Evolutionary conservation across 2,113 vertebrate genomes (phyloP).

Genomic region (Albula glossodonta): DNA sequence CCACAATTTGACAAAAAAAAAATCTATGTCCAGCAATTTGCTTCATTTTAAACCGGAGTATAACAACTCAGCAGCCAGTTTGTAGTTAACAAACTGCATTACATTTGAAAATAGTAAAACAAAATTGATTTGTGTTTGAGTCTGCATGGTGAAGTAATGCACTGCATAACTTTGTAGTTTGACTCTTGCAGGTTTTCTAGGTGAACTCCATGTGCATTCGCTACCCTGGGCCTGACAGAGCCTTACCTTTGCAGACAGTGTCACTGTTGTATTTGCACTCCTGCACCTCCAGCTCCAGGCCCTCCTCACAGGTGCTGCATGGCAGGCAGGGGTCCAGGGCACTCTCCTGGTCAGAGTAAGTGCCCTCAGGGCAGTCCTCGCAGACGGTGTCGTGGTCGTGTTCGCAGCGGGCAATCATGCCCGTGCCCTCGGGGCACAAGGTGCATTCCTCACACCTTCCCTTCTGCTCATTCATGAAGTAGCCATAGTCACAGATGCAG

Average conservation of each 20-base stretch:
- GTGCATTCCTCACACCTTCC: constrained; percentile 76
- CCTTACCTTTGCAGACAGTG: constrained; percentile 77
- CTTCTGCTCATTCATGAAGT: constrained; percentile 59
- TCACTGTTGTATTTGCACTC: constrained; percentile 73
- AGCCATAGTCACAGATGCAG: constrained; percentile 85
- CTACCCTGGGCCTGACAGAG: not conserved
- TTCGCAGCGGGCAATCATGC: constrained; percentile 80
- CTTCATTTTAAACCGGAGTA: too few relatives aligned
- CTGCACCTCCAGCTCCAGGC: constrained; percentile 61
- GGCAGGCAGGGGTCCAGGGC: constrained; percentile 90
- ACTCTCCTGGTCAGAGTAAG: constrained; percentile 88
- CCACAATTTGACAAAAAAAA: too few relatives aligned
- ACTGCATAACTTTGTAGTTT: not conserved
- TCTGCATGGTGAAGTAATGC: too few relatives aligned
- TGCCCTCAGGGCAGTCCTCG: constrained; percentile 79
- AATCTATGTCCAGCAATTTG: too few relatives aligned
- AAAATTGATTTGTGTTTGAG: too few relatives aligned
- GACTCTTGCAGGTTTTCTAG: too few relatives aligned
- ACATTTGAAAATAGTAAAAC: too few relatives aligned
- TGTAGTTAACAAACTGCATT: too few relatives aligned
- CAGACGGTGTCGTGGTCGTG: constrained; percentile 79
- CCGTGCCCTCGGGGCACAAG: constrained; percentile 78
- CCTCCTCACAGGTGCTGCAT: constrained; percentile 86
- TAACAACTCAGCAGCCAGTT: too few relatives aligned
- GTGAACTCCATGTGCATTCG: not conserved